Conservation (phyloP, 2,113 vertebrate genomes). For the Machaerirhynchus nigripectus region DNA sequence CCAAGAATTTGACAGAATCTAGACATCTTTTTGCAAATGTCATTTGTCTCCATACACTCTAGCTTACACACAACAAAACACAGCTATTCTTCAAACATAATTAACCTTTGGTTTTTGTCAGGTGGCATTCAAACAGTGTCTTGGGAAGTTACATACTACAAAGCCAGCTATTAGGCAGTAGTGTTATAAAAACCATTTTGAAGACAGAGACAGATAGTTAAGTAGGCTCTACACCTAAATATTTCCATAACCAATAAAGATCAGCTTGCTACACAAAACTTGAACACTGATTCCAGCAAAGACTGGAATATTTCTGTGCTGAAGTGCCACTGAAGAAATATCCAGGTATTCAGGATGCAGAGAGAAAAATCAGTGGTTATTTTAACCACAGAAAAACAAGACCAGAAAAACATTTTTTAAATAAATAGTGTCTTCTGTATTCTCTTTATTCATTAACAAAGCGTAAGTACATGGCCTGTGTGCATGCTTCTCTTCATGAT, state of each 20-base stretch:
- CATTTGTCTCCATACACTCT: background rate
- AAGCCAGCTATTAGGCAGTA: background rate
- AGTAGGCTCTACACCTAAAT: background rate
- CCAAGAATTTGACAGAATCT: background rate
- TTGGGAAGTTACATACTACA: background rate
- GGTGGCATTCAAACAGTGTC: background rate
- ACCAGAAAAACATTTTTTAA: conserved; percentile 20
- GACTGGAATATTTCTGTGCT: background rate
- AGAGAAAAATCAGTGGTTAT: background rate
- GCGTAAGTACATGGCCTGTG: background rate
- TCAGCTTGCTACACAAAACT: background rate
- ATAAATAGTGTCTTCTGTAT: background rate
- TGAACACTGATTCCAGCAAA: background rate
- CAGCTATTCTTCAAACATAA: background rate
- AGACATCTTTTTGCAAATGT: background rate
- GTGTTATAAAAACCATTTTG: background rate
- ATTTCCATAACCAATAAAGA: background rate
- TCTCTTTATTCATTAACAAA: conserved; percentile 28
- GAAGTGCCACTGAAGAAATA: background rate
- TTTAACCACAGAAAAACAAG: background rate
- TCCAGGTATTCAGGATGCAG: background rate
- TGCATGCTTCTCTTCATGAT: background rate
- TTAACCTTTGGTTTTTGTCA: background rate
- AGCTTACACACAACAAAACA: background rate
- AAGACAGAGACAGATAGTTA: background rate